Percentiles rank a stretch among this genome's conserved stretches.
Conservation (phyloP, 2,888 invertebrate genomes). For the Pandemis corylana region DNA sequence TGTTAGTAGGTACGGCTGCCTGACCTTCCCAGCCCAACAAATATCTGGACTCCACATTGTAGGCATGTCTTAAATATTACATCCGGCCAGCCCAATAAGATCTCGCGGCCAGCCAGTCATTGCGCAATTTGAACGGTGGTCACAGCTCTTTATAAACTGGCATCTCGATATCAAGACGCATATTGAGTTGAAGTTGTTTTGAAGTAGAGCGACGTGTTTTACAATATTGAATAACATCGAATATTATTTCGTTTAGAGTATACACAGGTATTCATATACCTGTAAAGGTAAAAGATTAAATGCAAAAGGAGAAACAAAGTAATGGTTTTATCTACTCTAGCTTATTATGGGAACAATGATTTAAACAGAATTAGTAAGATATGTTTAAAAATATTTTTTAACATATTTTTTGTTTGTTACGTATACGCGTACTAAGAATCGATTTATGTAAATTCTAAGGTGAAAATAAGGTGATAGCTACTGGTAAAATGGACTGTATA, state of each 20-base stretch:
- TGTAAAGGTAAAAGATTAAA: too few relatives aligned
- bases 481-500: too few relatives aligned
- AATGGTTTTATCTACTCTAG: too few relatives aligned
- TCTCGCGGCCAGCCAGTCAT: background rate
- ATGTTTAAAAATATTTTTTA: too few relatives aligned
- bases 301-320: too few relatives aligned
- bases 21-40: background rate
- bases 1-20: background rate
- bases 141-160: slow-evolving; percentile 4
- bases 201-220: slow-evolving; percentile 12
- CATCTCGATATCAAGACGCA: background rate
- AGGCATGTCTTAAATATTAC: slow-evolving; percentile 15
- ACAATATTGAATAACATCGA: slow-evolving; percentile 4
- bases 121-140: background rate
- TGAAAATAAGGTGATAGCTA: too few relatives aligned
- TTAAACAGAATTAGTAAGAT: too few relatives aligned
- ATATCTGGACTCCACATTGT: slow-evolving; percentile 6
- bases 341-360: too few relatives aligned
- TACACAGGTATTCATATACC: too few relatives aligned
- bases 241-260: background rate
- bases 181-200: slow-evolving; percentile 19
- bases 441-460: too few relatives aligned
- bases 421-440: too few relatives aligned
- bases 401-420: too few relatives aligned
- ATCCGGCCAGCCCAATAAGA: background rate